Evolutionary conservation across 2,888 invertebrate genomes (phyloP), one percentile per base, ranked within the genome.

Genomic region (Hyles lineata): DNA sequence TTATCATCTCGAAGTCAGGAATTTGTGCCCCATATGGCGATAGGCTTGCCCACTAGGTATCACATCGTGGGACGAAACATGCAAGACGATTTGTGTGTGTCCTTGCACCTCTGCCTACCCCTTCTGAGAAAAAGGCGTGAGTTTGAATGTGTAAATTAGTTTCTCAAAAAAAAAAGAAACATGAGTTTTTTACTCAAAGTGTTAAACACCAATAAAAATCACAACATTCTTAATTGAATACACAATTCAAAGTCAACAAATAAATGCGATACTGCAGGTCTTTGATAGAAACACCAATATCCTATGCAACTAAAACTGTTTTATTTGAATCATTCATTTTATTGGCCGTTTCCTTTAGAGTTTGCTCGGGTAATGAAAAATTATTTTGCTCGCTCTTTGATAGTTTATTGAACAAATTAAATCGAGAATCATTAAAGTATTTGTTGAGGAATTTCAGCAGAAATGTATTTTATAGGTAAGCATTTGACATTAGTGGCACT

Each of bases 301-400:
- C 35, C 35, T 63, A 63, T 25, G 25, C 21, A 17, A 11, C 25
- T 60, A 29, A 63, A n/a, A 55, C 7, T 63, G 35, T 63, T 63
- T 63, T 35, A 63, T 63, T 63, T 60, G n/a, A 32, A 63, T 43
- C 19, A 63, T n/a, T 32, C 35, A 63, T 63, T 43, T 63, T 63
- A 55, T 63, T 63, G 32, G 8, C 32, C 35, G 32, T 63, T 35
- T 63, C 35, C 63, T n/a, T 35, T 19, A 6, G 4, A 3, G 35
- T 63, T 63, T 35, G 9, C n/a, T 32, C 17, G 17, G 17, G 8
- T 35, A 63, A 35, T 35, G 63, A 35, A 35, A 35, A n/a, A 55
- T 55, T 63, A 63, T 63, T 63, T 63, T 21, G 11, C 21, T 35
- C 35, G 21, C 35, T 35, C 11, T 63, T 63, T 35, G 35, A 63